Percentiles rank a stretch among this genome's conserved stretches.
These are phyloP conservation scores for Odobenus rosmarus DNA, from an alignment of 2,113 vertebrate genomes.

Conservation along the genomic window DNA sequence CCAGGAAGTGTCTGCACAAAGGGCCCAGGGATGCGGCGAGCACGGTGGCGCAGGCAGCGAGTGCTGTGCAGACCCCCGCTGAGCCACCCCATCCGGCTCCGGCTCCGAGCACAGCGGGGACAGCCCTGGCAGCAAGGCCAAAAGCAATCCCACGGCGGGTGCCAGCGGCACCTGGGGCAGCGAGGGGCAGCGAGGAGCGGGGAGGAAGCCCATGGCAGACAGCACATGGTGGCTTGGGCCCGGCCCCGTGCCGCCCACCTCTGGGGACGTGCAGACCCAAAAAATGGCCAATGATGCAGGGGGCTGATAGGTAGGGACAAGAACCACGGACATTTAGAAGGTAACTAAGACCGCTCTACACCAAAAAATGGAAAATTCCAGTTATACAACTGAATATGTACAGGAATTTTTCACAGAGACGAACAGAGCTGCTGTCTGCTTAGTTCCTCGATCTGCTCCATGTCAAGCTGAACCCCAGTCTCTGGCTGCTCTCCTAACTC, in stretches of 20 bases:
- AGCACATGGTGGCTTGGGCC: not conserved
- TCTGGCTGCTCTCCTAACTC: not conserved
- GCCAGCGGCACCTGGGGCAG: not conserved
- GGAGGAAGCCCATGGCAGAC: not conserved
- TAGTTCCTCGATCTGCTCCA: not conserved
- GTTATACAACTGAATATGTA: not conserved
- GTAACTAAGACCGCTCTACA: not conserved
- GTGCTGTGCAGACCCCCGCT: not conserved
- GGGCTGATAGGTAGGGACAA: not conserved
- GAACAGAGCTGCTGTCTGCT: not conserved
- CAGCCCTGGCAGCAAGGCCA: accelerated
- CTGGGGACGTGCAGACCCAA: not conserved
- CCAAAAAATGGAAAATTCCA: not conserved
- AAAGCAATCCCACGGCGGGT: not conserved
- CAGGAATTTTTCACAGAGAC: not conserved
- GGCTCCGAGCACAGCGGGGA: not conserved
- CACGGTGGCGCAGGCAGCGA: too few species aligned
- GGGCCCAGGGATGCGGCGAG: accelerated
- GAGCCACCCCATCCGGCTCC: not conserved
- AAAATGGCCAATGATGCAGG: not conserved
- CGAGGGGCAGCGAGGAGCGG: not conserved
- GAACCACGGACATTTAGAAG: not conserved
- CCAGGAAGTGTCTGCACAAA: not conserved
- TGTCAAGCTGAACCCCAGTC: not conserved
- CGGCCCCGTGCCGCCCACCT: not conserved